Percentiles rank a stretch among this genome's conserved stretches.
Conservation (phyloP, 2,797 vertebrate genomes). For the Oreonectes daqikongensis region DNA sequence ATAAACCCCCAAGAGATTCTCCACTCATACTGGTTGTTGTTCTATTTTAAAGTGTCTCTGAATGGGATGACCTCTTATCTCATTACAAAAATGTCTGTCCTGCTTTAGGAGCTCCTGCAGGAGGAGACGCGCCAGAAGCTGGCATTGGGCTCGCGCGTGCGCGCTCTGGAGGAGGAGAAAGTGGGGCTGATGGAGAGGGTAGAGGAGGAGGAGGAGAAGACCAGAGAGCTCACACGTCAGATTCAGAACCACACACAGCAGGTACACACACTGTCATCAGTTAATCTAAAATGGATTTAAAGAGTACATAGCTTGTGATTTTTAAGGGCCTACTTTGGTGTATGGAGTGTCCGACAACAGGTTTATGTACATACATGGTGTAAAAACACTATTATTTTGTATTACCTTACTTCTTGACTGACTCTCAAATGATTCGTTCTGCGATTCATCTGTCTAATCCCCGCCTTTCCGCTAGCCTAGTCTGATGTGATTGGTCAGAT, state of each 20-base stretch:
- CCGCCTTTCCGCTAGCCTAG: too few relatives aligned
- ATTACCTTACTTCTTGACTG: too few relatives aligned
- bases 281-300: too few relatives aligned
- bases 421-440: too few relatives aligned
- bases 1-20: background rate
- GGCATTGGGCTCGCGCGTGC: conserved; percentile 79
- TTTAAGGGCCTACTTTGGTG: too few relatives aligned
- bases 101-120: conserved; percentile 82
- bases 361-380: too few relatives aligned
- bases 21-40: background rate
- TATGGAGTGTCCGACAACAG: too few relatives aligned
- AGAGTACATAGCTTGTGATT: too few relatives aligned
- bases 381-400: too few relatives aligned
- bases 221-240: conserved; percentile 81
- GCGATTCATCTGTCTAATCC: too few relatives aligned
- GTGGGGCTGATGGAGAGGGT: conserved; percentile 82
- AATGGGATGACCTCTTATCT: background rate
- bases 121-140: conserved; percentile 89
- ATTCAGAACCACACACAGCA: conserved; percentile 85
- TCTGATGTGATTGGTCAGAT: too few relatives aligned
- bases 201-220: conserved; percentile 85
- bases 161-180: conserved; percentile 85
- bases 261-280: conserved; percentile 67
- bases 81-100: conserved; percentile 11
- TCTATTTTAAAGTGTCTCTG: background rate